Evolutionary conservation across 1,140 invertebrate species (phyloP), one percentile per base, ranked within the genome.

Genomic region (Maconellicoccus hirsutus): DNA sequence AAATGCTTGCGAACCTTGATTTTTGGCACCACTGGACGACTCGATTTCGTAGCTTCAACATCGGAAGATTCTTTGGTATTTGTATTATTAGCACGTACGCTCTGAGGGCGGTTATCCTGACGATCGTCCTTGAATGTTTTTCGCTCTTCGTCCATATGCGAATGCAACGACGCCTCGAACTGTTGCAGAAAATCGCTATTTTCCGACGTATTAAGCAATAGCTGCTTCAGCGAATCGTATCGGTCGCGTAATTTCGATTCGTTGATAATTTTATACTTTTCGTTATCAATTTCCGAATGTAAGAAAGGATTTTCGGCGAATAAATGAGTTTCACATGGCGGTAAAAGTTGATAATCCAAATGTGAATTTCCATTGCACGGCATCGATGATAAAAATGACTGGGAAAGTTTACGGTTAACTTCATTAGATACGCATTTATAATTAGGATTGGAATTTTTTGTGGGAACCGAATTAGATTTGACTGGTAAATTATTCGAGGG

Each of bases 1-100:
- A 81, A 75, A 75, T 80, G 76, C 69, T 80, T 76, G 75, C 78
- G 80, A 21, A 78, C 77, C 75, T 80, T 81, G 29, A 81, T 74
- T 73, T 80, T 81, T 25, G 77, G 75, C 75, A 22, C 78, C 71
- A 75, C 78, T 76, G 71, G 77, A 76, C 70, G 79, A 74, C 71
- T 42, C 25, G 72, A n/a, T 33, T 25, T 21, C 25, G 29, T 22
- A 26, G 59, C 0, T 4, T 52, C 59, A 22, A 38, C 0, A 4
- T 52, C 59, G 4, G 19, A 1, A 1, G 27, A 10, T n/a, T 70
- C 26, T 19, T 14, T 0, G 61, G n/a, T 63, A 21, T 26, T 29
- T 7, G 21, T 6, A 19, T 63, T 22, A 23, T 70, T 22, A n/a
- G 23, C 27, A 21, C 59, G 19, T 26, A 29, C 29, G 8, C 12